Conservation (phyloP, 2,888 invertebrate species). For the Griposia aprilina region DNA sequence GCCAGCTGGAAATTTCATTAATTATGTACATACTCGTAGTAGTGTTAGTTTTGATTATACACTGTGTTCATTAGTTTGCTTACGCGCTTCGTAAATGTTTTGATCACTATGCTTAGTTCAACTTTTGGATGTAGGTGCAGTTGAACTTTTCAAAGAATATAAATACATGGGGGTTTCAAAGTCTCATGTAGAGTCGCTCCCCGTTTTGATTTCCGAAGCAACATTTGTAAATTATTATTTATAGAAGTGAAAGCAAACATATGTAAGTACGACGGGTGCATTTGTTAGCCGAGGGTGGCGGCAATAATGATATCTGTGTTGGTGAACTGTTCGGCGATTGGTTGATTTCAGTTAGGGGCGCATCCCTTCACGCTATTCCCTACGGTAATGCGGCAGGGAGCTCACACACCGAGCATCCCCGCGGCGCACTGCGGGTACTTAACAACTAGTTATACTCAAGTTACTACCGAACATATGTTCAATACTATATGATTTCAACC, state of each 20-base stretch:
- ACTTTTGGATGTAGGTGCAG: constrained; percentile 30
- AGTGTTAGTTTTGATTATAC: constrained; percentile 84
- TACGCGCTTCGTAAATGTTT: constrained; percentile 77
- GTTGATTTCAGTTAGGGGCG: constrained; percentile 79
- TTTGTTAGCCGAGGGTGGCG: constrained; percentile 79
- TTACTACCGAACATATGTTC: constrained; percentile 76
- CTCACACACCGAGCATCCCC: constrained; percentile 71
- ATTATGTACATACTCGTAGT: constrained; percentile 86
- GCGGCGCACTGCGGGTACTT: constrained; percentile 81
- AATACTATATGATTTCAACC: constrained; percentile 54
- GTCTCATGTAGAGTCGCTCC: constrained; percentile 69
- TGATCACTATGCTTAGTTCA: constrained; percentile 67
- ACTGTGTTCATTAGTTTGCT: constrained; percentile 84
- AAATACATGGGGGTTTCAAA: constrained; percentile 37
- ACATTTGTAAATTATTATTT: constrained; percentile 87
- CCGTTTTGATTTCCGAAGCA: constrained; percentile 81
- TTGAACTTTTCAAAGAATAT: constrained; percentile 18
- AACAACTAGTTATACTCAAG: constrained; percentile 78
- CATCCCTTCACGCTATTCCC: constrained; percentile 80
- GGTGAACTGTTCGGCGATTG: constrained; percentile 79
- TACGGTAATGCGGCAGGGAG: constrained; percentile 64
- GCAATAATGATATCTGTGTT: constrained; percentile 79
- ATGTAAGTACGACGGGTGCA: constrained; percentile 85
- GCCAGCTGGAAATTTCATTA: constrained; percentile 89
- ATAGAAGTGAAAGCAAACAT: constrained; percentile 86